phyloP scores from a whole-genome alignment of 2,113 vertebrate species.

The Misgurnus anguillicaudatus region DNA sequence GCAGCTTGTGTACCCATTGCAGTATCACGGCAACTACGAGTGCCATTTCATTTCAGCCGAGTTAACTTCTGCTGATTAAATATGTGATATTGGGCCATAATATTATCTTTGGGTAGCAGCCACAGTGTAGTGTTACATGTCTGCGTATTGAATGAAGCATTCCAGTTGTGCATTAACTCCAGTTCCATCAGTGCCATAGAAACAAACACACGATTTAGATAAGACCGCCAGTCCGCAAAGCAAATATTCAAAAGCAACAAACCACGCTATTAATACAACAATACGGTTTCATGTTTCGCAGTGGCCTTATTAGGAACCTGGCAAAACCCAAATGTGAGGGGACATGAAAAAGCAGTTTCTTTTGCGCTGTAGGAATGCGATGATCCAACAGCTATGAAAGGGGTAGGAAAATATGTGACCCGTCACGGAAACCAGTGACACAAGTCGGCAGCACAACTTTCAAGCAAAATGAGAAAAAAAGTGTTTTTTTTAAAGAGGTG shows the following conservation, averaged over 20 bases:
- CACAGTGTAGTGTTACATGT: constrained; percentile 24
- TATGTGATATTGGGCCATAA: constrained; percentile 33
- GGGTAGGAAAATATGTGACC: no score
- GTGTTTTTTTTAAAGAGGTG: no score
- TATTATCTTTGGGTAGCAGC: constrained; percentile 8
- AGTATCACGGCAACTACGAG: constrained; percentile 10
- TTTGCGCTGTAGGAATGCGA: not conserved
- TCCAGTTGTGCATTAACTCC: constrained; percentile 8
- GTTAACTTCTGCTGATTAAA: constrained; percentile 35
- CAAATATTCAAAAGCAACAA: constrained; percentile 66
- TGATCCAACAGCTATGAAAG: not conserved
- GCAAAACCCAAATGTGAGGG: constrained; percentile 8
- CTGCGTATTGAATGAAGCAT: not conserved
- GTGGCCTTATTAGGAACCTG: constrained; percentile 66
- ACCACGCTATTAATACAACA: constrained; percentile 68
- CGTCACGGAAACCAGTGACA: no score
- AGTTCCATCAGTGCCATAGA: constrained; percentile 57
- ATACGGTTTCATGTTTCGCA: constrained; percentile 32
- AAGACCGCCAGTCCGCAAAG: constrained; percentile 66
- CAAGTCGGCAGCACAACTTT: no score
- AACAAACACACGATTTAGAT: constrained; percentile 67
- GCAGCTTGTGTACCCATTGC: not conserved
- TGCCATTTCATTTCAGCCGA: constrained; percentile 41
- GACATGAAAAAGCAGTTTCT: not conserved
- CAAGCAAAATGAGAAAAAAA: no score